Percentiles rank a stretch among this genome's conserved stretches.
These are phyloP conservation scores for Orchesella cincta DNA, from an alignment of 1,140 invertebrate genomes.

Conservation along the genomic window DNA sequence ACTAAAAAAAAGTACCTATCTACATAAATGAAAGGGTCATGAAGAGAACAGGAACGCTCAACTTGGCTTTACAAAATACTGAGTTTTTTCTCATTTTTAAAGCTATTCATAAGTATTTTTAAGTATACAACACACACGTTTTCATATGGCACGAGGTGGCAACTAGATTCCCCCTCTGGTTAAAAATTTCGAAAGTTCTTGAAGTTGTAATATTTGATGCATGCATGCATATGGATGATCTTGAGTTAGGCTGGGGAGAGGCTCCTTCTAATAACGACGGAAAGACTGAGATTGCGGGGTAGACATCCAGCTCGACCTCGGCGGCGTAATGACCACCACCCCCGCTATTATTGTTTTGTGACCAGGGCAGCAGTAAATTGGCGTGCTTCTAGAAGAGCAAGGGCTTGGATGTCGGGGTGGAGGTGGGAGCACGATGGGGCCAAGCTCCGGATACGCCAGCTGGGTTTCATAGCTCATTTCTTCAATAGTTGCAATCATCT, in stretches of 20 bases:
- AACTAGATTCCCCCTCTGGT: no score
- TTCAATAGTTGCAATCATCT: constrained; percentile 12
- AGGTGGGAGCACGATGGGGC: not conserved
- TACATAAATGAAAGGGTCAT: no score
- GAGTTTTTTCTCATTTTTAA: no score
- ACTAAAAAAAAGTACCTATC: no score
- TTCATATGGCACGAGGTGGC: no score
- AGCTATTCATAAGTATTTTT: no score
- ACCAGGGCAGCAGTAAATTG: constrained; percentile 14
- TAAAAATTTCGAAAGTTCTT: not conserved
- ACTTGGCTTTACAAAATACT: no score
- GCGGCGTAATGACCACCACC: not conserved
- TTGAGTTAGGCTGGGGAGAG: not conserved
- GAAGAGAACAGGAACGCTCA: no score
- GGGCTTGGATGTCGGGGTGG: not conserved
- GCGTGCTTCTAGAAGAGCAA: constrained; percentile 6
- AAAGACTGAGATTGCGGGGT: constrained; percentile 1
- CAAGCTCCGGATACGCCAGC: constrained; percentile 1
- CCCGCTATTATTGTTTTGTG: constrained; percentile 8
- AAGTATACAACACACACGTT: not conserved
- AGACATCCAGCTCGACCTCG: not conserved
- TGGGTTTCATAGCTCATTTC: constrained; percentile 21
- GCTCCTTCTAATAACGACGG: not conserved
- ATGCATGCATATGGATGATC: no score
- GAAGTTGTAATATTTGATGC: not conserved